phyloP scores from a whole-genome alignment of 1,140 invertebrate genomes.

The Drosophila ambigua region DNA sequence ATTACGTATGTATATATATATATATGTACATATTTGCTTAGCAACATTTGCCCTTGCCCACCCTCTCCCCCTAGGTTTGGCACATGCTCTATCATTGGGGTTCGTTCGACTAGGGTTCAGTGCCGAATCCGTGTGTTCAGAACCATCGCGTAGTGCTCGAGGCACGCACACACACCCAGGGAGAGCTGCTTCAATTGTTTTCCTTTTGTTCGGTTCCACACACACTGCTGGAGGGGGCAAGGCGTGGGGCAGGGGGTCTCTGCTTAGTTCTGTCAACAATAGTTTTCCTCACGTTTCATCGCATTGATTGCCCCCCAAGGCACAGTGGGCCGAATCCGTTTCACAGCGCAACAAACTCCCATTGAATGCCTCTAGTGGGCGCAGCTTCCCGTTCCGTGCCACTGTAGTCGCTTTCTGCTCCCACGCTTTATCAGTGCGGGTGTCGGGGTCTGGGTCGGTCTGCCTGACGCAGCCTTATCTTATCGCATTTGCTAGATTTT shows the following conservation, averaged over 20 bases:
- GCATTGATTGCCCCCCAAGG: conserved; percentile 47
- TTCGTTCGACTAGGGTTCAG: conserved; percentile 13
- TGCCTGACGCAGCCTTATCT: conserved; percentile 62
- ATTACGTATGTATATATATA: too few species aligned
- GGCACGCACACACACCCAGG: conserved; percentile 20
- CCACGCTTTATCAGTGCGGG: conserved; percentile 12
- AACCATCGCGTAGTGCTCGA: conserved; percentile 40
- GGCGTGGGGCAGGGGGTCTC: not conserved
- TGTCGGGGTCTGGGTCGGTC: not conserved
- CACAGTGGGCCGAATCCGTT: conserved; percentile 41
- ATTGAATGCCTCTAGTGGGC: not conserved
- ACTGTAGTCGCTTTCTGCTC: conserved; percentile 1
- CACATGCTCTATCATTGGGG: conserved; percentile 1
- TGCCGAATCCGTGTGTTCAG: conserved; percentile 22
- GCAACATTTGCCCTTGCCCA: conserved; percentile 28
- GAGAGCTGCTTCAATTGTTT: conserved; percentile 62
- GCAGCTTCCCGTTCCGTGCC: conserved; percentile 27
- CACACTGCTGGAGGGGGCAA: not conserved
- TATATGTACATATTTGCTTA: conserved; percentile 23
- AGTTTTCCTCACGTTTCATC: conserved; percentile 46
- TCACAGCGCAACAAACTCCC: not conserved
- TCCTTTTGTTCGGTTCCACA: conserved; percentile 60
- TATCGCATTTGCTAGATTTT: conserved; percentile 51
- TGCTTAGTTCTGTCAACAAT: conserved; percentile 37
- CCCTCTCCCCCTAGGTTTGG: conserved; percentile 21